A percentile compares a stretch with the other conserved stretches of the same genome.
Conservation (phyloP, 2,797 vertebrate species). For the Pipistrellus pipistrellus region DNA sequence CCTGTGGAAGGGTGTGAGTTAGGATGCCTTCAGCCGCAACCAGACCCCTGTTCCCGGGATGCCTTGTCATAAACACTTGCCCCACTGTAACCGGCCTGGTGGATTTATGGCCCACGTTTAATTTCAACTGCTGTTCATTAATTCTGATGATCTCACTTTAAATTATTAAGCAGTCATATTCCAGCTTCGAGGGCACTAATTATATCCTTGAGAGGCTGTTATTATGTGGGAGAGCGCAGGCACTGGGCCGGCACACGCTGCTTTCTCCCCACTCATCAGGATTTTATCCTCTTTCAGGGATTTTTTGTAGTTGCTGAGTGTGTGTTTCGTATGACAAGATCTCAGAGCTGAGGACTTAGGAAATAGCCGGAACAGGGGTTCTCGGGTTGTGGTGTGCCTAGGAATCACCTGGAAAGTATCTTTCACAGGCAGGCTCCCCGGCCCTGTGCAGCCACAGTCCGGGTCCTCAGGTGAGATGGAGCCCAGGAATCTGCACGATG, state of each 20-base stretch:
- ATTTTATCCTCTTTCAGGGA: slow-evolving; percentile 77
- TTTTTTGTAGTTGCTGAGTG: slow-evolving; percentile 64
- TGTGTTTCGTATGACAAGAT: slow-evolving; percentile 14
- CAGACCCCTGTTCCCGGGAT: slow-evolving; percentile 35
- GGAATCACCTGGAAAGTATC: background rate
- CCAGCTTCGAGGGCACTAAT: slow-evolving; percentile 87
- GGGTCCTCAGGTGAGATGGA: background rate
- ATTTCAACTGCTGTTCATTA: slow-evolving; percentile 86
- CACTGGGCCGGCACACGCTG: slow-evolving; percentile 69
- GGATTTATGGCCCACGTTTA: slow-evolving; percentile 83
- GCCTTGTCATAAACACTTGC: slow-evolving; percentile 74
- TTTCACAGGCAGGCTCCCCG: background rate
- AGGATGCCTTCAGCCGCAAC: background rate
- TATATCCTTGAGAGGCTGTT: slow-evolving; percentile 84
- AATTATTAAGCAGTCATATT: slow-evolving; percentile 87
- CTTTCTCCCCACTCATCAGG: slow-evolving; percentile 74
- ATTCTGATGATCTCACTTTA: slow-evolving; percentile 85
- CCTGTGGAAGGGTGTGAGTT: slow-evolving; percentile 15
- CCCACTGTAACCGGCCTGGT: slow-evolving; percentile 67
- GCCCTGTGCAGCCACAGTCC: background rate
- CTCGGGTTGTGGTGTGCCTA: background rate
- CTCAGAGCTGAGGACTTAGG: background rate
- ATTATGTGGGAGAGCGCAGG: slow-evolving; percentile 81
- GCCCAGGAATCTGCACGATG: background rate
- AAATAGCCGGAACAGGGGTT: background rate